Base-by-base conservation (phyloP, 1,140 invertebrate species). In the Antheraea mylitta region DNA sequence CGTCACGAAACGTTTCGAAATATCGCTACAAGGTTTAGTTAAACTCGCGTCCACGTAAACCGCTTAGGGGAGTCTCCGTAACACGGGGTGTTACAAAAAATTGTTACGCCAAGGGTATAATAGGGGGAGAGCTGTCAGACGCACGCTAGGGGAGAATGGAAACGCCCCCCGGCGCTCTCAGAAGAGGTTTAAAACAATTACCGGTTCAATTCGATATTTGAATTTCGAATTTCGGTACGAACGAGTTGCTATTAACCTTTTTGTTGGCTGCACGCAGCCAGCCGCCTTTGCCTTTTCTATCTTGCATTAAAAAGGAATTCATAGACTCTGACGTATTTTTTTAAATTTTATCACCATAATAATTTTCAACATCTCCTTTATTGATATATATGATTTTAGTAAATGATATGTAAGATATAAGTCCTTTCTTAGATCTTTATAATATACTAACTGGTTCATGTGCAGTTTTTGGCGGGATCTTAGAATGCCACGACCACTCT, bases 71-170 rank as follows among this genome's bases (percentile, higher is more conserved):
- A 77, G 70, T 71, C 60, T 9, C 45, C 9, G 60, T 59, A 67
- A 74, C 70, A 75, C 71, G 69, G 78, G 79, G 83, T 82, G 83
- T 83, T 83, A 86, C 81, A 86, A 86, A 86, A 86, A 86, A 86
- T 79, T 77, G 73, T 70, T 78, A 76, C 77, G 69, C 80, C 76
- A 69, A 59, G 75, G 81, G 72, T 75, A 72, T 76, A 69, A 71
- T 63, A 30, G 36, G 60, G 74, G 73, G 81, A 76, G 83, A 80
- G 71, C 78, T 80, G 83, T 86, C 83, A 86, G 58, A 62, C 63
- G 75, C 81, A 85, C 81, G 73, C 80, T 78, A 30, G 60, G 60
- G 60, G 19, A 36, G 11, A 30, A 61, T 18, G 36, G 19, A 64
- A 64, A 70, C 74, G 68, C 76, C 73, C 76, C 74, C 74, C 71